Evolutionary conservation across 2,888 invertebrate species (phyloP), one percentile per base, ranked within the genome.

Genomic region (Buathra laborator): DNA sequence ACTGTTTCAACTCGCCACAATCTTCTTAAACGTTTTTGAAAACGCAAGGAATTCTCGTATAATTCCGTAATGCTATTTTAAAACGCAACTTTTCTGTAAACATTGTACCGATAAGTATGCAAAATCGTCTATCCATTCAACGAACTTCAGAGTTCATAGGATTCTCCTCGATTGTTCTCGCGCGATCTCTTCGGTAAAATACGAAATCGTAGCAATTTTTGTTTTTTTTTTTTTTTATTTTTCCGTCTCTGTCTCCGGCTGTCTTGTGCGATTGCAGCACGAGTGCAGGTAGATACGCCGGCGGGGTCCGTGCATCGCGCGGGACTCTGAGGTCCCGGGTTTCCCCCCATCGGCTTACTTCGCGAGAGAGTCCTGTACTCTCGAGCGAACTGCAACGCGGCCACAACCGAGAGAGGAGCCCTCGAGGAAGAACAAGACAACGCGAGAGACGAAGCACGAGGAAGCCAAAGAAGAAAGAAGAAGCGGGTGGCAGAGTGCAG

Each of bases 281-380:
- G 85, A 82, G 82, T 75, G 79, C 85, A 79, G 85, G 85, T 79
- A 79, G 79, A 82, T 85, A 44, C 72, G 85, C 85, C 85, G 85
- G 75, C 82, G 82, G 85, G 85, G 66, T 82, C 82, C 79, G 85
- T 82, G 82, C 82, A 71, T 85, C 81, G 68, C 59, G 51, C 59
- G 51, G 66, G 76, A 76, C 66, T 48, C 75, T 51, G 75, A 59
- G n/a, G 37, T 37, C 37, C 9, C 37, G 37, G 37, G 7, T 53
- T 59, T 46, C 10, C 46, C 46, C n/a, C 37, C 43, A 10, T 44
- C 48, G 37, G 24, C 24, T 62, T 51, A 43, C 37, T 43, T 56
- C 59, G 43, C 2, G 66, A 37, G 37, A 37, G 37, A 37, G 43
- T 43, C 64, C 19, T 32, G 67, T 51, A 37, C 37, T 37, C 37